Base-by-base conservation (phyloP, 1,140 invertebrate genomes). In the Hirudo medicinalis region DNA sequence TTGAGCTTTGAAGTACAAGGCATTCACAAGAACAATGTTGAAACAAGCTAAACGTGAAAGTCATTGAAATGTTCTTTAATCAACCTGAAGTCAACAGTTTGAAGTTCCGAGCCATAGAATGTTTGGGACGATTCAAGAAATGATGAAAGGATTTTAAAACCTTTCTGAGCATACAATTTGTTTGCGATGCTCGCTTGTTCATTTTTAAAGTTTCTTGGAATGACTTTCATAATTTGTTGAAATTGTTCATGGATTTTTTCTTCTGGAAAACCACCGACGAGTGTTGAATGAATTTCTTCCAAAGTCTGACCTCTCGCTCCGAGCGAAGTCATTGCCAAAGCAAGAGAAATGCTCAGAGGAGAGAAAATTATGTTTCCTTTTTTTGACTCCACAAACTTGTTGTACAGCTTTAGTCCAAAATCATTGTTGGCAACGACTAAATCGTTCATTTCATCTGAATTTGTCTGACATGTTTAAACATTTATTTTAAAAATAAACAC, bases 11-110 rank as follows among this genome's bases (percentile, higher is more conserved):
- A 70, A 70, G 25, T 54, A 54, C n/a, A 54, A 20, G 40, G 69
- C 69, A 32, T 70, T 70, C 8, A 70, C 43, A 25, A 70, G 40
- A 15, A 70, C 69, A 19, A 70, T n/a, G n/a, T n/a, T n/a, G n/a
- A n/a, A n/a, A n/a, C n/a, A n/a, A n/a, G n/a, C n/a, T n/a, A n/a
- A 20, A 32, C 55, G 40, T 27, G 69, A 54, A 20, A 27, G 25
- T 20, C 15, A 36, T 36, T 36, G 2, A 36, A 36, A 36, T 36
- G 32, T 3, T 36, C 2, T 36, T 3, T 6, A 36, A 36, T 20
- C 19, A 22, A 63, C 67, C n/a, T 9, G 43, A 69, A 69, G 22
- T 69, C 67, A 40, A 69, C 11, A 49, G 29, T 27, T 69, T 69
- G 11, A 25, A 69, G 36, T 13, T 22, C 15, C n/a, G 67, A 25